Conservation (phyloP, 2,888 invertebrate genomes). For the Brachypalpus laphriformis region DNA sequence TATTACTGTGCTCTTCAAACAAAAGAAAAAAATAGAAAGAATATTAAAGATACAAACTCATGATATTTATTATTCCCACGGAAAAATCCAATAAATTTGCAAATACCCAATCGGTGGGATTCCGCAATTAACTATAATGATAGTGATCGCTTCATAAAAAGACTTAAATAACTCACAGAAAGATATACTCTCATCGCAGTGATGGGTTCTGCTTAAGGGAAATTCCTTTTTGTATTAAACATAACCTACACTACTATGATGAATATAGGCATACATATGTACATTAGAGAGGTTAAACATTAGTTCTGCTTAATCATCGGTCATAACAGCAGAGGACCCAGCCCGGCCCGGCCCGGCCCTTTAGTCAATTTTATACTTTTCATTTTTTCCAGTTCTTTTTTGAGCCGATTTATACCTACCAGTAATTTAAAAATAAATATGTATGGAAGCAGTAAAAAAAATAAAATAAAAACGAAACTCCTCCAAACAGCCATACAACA, state of each 20-base stretch:
- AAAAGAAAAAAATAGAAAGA: too few species aligned
- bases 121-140: slow-evolving; percentile 27
- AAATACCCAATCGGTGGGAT: neutral
- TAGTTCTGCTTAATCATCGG: slow-evolving; percentile 32
- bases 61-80: neutral
- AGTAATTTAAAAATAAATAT: slow-evolving; percentile 16
- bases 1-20: too few species aligned
- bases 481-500: neutral
- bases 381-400: neutral
- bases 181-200: neutral
- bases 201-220: neutral
- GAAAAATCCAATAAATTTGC: neutral
- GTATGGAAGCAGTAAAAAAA: neutral
- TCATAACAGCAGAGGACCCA: slow-evolving; percentile 8
- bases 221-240: slow-evolving; percentile 3
- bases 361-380: neutral
- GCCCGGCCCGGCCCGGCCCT: too few species aligned
- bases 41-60: too few species aligned
- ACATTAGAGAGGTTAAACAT: slow-evolving; percentile 41
- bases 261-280: neutral
- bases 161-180: neutral
- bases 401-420: neutral
- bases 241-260: neutral
- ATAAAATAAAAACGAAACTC: slow-evolving; percentile 2
- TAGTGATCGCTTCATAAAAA: slow-evolving; percentile 27